Percentiles rank a stretch among this genome's conserved stretches.
Conservation (phyloP, 1,140 invertebrate species). For the Eriocheir sinensis region DNA sequence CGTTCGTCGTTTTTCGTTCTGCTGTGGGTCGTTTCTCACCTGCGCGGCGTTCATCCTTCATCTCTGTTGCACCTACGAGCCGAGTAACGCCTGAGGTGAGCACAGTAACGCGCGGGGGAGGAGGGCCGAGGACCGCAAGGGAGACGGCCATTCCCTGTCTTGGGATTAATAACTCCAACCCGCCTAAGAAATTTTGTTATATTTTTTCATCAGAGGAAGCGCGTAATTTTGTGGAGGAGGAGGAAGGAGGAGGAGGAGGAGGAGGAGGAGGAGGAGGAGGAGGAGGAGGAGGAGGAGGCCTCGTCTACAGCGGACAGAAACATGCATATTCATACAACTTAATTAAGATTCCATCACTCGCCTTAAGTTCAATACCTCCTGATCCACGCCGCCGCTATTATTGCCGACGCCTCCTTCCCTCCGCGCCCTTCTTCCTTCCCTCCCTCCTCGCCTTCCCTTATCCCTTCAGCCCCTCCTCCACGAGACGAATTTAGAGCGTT, state of each 20-base stretch:
- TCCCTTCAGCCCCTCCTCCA: not conserved
- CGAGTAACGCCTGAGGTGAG: not conserved
- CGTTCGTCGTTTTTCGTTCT: constrained; percentile 57
- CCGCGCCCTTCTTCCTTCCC: not conserved
- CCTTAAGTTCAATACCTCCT: constrained; percentile 75
- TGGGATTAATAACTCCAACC: not conserved
- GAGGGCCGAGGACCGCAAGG: not conserved
- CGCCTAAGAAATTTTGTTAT: constrained; percentile 29
- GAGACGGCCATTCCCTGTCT: not conserved
- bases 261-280: constrained; percentile 21
- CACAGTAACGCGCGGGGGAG: not conserved
- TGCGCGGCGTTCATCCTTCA: not conserved
- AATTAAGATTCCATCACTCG: constrained; percentile 76
- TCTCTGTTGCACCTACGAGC: not conserved
- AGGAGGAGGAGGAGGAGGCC: constrained; percentile 50
- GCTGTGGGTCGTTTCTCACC: constrained; percentile 8
- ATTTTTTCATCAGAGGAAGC: constrained; percentile 32
- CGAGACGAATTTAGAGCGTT: not conserved
- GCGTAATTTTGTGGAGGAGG: constrained; percentile 42
- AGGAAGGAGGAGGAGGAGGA: constrained; percentile 25
- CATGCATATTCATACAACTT: constrained; percentile 77
- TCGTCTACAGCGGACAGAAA: constrained; percentile 56
- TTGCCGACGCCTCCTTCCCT: constrained; percentile 18
- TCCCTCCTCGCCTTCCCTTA: not conserved
- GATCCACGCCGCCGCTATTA: constrained; percentile 71